Conservation (phyloP, 2,113 vertebrate genomes). For the Gymnarchus niloticus region DNA sequence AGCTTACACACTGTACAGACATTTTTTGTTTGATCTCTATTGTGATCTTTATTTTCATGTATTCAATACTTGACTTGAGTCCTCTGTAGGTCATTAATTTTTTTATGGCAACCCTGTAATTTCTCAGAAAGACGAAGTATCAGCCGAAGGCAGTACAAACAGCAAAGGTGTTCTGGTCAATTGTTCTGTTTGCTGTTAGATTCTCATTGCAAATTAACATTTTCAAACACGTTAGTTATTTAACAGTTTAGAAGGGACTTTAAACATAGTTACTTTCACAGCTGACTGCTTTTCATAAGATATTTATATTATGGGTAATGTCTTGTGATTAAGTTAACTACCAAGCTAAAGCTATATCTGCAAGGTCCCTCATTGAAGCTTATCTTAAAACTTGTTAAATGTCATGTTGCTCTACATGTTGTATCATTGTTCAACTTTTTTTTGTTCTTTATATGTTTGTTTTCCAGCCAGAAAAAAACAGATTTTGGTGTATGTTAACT, state of each 20-base stretch:
- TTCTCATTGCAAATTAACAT: background rate
- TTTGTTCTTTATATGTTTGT: background rate
- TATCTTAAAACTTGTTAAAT: background rate
- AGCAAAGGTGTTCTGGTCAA: background rate
- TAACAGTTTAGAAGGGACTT: background rate
- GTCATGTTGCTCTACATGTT: background rate
- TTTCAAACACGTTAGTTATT: background rate
- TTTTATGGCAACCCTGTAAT: background rate
- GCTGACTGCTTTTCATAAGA: background rate
- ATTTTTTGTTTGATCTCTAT: background rate
- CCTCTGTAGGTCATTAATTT: background rate
- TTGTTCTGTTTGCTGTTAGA: background rate
- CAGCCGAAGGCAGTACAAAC: background rate
- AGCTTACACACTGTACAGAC: background rate
- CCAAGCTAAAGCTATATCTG: background rate
- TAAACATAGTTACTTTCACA: background rate
- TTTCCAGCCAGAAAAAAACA: background rate
- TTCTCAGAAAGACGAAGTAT: background rate
- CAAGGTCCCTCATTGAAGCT: no score
- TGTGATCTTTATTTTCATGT: background rate
- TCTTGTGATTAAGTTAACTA: background rate
- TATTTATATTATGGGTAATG: no score
- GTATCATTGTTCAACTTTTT: background rate
- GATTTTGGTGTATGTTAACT: no score
- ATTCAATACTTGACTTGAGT: background rate